phyloP scores from a whole-genome alignment of 2,888 invertebrate genomes.

The Oegoconia quadripuncta region DNA sequence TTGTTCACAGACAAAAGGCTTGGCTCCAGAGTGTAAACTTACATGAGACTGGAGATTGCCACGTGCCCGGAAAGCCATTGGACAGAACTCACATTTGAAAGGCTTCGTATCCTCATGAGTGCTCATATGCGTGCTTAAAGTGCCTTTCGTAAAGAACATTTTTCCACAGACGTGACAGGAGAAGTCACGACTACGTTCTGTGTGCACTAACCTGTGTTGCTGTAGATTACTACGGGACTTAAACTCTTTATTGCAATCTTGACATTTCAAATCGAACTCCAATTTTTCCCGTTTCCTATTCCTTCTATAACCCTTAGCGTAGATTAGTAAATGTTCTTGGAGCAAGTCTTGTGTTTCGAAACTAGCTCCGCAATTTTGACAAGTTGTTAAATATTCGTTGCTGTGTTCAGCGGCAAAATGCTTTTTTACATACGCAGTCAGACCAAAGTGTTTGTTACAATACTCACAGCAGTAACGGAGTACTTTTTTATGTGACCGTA shows the following conservation, averaged over 20 bases:
- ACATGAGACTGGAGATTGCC: slow-evolving; percentile 65
- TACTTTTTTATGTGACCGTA: slow-evolving; percentile 50
- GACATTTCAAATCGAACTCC: slow-evolving; percentile 50
- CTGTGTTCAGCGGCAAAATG: slow-evolving; percentile 43
- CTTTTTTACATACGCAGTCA: slow-evolving; percentile 42
- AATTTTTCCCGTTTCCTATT: slow-evolving; percentile 31
- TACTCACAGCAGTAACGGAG: slow-evolving; percentile 60
- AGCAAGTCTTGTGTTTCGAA: slow-evolving; percentile 52
- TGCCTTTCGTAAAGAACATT: slow-evolving; percentile 71
- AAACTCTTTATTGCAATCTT: slow-evolving; percentile 58
- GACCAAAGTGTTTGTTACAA: slow-evolving; percentile 50
- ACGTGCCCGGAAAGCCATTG: slow-evolving; percentile 59
- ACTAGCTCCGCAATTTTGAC: slow-evolving; percentile 50
- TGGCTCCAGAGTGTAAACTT: slow-evolving; percentile 58
- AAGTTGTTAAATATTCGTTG: slow-evolving; percentile 34
- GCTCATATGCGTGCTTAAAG: slow-evolving; percentile 60
- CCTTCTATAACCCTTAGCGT: slow-evolving; percentile 39
- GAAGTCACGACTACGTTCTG: slow-evolving; percentile 61
- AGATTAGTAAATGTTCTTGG: slow-evolving; percentile 53
- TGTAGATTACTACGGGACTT: slow-evolving; percentile 59
- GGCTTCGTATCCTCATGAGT: slow-evolving; percentile 64
- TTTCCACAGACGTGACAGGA: slow-evolving; percentile 70
- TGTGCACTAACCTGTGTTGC: slow-evolving; percentile 64
- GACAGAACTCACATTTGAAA: slow-evolving; percentile 65
- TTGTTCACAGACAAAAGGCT: slow-evolving; percentile 69